phyloP scores from a whole-genome alignment of 2,797 vertebrate species.

The Amniataba percoides region DNA sequence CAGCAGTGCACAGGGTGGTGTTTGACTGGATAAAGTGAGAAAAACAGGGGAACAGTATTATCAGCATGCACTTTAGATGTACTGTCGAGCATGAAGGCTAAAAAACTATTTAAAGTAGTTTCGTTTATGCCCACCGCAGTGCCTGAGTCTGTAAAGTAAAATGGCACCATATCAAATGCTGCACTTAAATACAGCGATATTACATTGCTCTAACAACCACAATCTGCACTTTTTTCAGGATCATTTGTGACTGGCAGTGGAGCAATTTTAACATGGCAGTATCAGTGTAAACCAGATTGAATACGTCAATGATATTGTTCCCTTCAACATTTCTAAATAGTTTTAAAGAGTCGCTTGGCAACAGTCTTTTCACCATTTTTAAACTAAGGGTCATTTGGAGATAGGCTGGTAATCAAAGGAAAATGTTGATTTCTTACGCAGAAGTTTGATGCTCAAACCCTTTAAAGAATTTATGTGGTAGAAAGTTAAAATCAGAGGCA shows the following conservation, averaged over 20 bases:
- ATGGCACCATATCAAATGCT: too few relatives aligned
- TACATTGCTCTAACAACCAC: not conserved
- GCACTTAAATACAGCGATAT: not conserved
- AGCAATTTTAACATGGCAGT: not conserved
- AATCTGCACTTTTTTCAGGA: not conserved
- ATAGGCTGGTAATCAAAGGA: not conserved
- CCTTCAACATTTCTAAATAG: not conserved
- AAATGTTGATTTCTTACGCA: not conserved
- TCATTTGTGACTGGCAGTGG: not conserved
- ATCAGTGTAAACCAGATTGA: not conserved
- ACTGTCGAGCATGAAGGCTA: too few relatives aligned
- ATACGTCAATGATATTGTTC: not conserved
- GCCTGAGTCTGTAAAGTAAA: too few relatives aligned
- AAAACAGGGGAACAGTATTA: too few relatives aligned
- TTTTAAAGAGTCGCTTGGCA: not conserved
- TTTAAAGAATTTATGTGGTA: not conserved
- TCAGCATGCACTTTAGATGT: too few relatives aligned
- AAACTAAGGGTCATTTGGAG: not conserved
- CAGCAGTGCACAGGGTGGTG: too few relatives aligned
- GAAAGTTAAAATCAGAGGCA: not conserved
- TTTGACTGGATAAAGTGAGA: too few relatives aligned
- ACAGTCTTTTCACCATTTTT: not conserved
- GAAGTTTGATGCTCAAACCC: not conserved
- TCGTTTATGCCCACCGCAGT: too few relatives aligned
- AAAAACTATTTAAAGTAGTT: too few relatives aligned